A percentile compares a stretch with the other conserved stretches of the same genome.
Evolutionary conservation across 1,140 invertebrate genomes (phyloP).

Genomic region (Drosophila mojavensis): DNA sequence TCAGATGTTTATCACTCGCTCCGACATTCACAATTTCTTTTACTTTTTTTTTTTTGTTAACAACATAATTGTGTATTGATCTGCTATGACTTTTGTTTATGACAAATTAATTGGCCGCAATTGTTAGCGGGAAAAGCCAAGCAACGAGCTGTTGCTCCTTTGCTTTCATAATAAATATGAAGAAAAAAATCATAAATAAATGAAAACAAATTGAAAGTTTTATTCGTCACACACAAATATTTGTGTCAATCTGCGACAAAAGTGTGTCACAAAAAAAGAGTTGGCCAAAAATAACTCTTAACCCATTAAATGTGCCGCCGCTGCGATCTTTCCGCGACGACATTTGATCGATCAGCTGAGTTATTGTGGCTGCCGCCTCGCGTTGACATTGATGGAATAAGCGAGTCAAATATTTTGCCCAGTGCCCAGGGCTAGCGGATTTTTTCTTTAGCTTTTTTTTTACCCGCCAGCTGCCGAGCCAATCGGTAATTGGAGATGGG

Average conservation of each 20-base stretch:
- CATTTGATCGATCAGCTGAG: slow-evolving; percentile 72
- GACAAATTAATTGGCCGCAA: slow-evolving; percentile 77
- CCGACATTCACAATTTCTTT: slow-evolving; percentile 21
- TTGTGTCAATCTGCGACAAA: slow-evolving; percentile 52
- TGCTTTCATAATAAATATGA: slow-evolving; percentile 17
- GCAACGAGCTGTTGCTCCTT: background rate
- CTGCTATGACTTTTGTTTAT: slow-evolving; percentile 59
- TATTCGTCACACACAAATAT: slow-evolving; percentile 36
- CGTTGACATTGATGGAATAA: slow-evolving; percentile 56
- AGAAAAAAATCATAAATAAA: background rate
- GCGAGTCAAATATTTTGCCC: slow-evolving; percentile 65
- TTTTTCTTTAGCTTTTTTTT: slow-evolving; percentile 2
- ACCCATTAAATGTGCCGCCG: slow-evolving; percentile 58
- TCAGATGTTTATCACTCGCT: slow-evolving; percentile 52
- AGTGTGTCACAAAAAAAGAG: slow-evolving; percentile 61
- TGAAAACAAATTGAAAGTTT: slow-evolving; percentile 32
- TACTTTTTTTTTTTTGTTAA: slow-evolving; percentile 33
- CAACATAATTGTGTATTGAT: slow-evolving; percentile 72
- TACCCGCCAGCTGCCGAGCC: slow-evolving; percentile 1
- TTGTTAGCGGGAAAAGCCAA: slow-evolving; percentile 43
- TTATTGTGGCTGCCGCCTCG: slow-evolving; percentile 33
- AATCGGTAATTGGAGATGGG: slow-evolving; percentile 53
- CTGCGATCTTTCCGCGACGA: slow-evolving; percentile 29
- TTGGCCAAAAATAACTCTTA: slow-evolving; percentile 69
- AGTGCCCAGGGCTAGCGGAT: slow-evolving; percentile 46